Base-by-base conservation (phyloP, 2,888 invertebrate species). In the Pandemis cinnamomeana region DNA sequence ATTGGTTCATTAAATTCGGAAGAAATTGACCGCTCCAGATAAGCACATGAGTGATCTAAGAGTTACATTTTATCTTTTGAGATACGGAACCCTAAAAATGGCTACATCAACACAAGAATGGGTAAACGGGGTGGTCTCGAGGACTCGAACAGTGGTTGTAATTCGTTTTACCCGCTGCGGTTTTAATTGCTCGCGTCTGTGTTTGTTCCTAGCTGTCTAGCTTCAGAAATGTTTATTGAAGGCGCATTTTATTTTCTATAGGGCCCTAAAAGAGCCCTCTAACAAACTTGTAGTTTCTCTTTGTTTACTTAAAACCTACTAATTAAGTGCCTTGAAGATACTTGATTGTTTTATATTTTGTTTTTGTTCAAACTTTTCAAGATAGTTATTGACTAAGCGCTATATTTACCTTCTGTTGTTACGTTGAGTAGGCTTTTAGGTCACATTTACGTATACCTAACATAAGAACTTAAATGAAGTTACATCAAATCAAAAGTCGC, bases 221-320 rank as follows among this genome's bases (percentile, higher is more conserved):
- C 48, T 51, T 27, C 72, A 69, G 58, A 64, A 60, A 58, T 71
- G 67, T 61, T 15, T 70, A 63, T 64, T 51, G 69, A 70, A 70
- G 60, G 64, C 73, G 70, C 73, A 64, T 70, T 73, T 60, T 48
- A 64, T 73, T 64, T 69, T 69, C 64, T 51, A 66, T 66, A 61
- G 51, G 15, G 8, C 36, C 42, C 60, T 15, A 66, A 60, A 72
- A 66, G 64, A 72, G 48, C 67, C 55, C 63, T 68, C 64, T 61
- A 62, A 66, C 60, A n/a, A 0, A 51, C 48, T 7, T 36, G n/a
- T 64, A 2, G 48, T 69, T 63, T n/a, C 55, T 46, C 20, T 58
- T 64, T 42, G 0, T 20, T 63, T n/a, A 8, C 8, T 55, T 20
- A 55, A 4, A 51, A 51, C 36, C 15, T 61, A 42, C 66, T 60